These are phyloP conservation scores for Megalonaias nervosa DNA, from an alignment of 1,140 invertebrate species.

Conservation along the genomic window DNA sequence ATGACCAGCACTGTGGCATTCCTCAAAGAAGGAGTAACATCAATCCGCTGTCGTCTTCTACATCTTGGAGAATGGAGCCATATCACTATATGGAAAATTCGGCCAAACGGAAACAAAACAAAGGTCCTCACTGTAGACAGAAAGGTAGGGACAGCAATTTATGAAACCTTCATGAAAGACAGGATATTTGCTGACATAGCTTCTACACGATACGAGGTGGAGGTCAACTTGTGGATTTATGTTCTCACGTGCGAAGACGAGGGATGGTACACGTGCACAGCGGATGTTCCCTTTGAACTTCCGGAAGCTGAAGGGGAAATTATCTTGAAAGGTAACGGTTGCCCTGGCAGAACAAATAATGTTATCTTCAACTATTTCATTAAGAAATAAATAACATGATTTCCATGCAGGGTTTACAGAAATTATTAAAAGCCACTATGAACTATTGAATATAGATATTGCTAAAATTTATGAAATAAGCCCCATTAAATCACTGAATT, in stretches of 20 bases:
- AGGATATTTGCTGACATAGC: slow-evolving; percentile 6
- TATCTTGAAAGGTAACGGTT: background rate
- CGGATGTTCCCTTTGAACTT: background rate
- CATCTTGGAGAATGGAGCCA: slow-evolving; percentile 3
- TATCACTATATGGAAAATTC: background rate
- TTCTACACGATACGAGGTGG: slow-evolving; percentile 3
- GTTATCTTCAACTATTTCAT: background rate
- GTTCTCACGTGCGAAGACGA: slow-evolving; percentile 20
- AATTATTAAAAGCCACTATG: background rate
- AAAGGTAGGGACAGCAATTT: too few relatives aligned
- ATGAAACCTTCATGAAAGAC: background rate
- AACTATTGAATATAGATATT: too few relatives aligned
- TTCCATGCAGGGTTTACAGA: background rate
- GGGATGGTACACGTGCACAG: slow-evolving; percentile 8
- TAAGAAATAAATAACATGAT: background rate
- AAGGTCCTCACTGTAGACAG: background rate
- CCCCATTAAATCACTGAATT: too few relatives aligned
- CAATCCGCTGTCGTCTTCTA: slow-evolving; percentile 2
- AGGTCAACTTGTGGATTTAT: slow-evolving; percentile 16
- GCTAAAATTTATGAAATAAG: too few relatives aligned
- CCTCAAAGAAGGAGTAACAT: slow-evolving; percentile 6
- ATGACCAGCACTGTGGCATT: background rate
- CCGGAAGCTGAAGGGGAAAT: slow-evolving; percentile 5
- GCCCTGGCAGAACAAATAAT: background rate
- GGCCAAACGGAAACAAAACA: background rate